Percentiles rank a stretch among this genome's conserved stretches.
Conservation (phyloP, 2,888 invertebrate species). For the Tridacna crocea region DNA sequence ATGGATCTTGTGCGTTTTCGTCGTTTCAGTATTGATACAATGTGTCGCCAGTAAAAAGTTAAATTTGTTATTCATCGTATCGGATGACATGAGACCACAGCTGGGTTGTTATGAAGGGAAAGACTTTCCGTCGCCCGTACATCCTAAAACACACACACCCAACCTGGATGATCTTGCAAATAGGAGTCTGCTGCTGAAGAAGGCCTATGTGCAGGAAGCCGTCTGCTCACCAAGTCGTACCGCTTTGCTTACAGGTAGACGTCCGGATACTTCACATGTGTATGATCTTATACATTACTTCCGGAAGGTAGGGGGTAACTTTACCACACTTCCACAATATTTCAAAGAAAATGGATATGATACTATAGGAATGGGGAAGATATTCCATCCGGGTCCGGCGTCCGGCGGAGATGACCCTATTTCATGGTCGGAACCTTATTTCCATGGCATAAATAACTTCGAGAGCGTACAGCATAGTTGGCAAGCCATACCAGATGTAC, state of each 20-base stretch:
- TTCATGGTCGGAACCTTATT: slow-evolving; percentile 47
- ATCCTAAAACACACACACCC: slow-evolving; percentile 66
- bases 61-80: slow-evolving; percentile 51
- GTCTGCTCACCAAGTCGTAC: slow-evolving; percentile 64
- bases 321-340: slow-evolving; percentile 65
- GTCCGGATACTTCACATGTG: slow-evolving; percentile 68
- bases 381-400: slow-evolving; percentile 64
- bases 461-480: slow-evolving; percentile 84
- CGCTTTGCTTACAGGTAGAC: slow-evolving; percentile 62
- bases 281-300: slow-evolving; percentile 60
- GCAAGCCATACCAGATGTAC: slow-evolving; percentile 57
- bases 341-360: slow-evolving; percentile 64
- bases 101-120: slow-evolving; percentile 58
- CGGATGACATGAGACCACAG: slow-evolving; percentile 64
- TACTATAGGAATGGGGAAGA: slow-evolving; percentile 63
- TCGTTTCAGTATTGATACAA: not conserved
- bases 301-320: slow-evolving; percentile 65
- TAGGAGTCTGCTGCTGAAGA: slow-evolving; percentile 60
- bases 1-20: not conserved
- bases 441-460: slow-evolving; percentile 86
- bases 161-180: slow-evolving; percentile 66
- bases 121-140: slow-evolving; percentile 64
- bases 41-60: no score
- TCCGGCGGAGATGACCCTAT: slow-evolving; percentile 68
- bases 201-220: slow-evolving; percentile 65